Base-by-base conservation (phyloP, 2,888 invertebrate genomes). In the Operophtera brumata region DNA sequence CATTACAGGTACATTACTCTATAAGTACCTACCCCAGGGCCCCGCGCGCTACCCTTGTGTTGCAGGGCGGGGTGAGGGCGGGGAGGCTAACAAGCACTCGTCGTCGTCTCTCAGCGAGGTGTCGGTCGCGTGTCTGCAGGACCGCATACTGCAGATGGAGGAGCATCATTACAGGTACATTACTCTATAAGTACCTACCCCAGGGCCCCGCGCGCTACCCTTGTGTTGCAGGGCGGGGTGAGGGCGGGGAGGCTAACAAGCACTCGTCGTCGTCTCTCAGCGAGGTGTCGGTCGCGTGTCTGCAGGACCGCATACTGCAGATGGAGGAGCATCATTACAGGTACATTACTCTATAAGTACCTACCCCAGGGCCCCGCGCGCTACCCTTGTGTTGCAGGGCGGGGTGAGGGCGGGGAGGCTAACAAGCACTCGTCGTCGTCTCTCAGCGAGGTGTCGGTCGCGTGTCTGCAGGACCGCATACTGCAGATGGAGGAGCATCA, bases 401-500 rank as follows among this genome's bases (percentile, higher is more conserved):
- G 91, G 65, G 84, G 87, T 1, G 92, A 91, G 66, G 92, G 92
- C 65, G 94, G 93, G 12, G 93, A 94, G n/a, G 94, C 94, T 54
- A 91, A 97, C 84, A 96, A 96, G 80, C 95, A 96, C 81, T 96
- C 96, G 53, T 95, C 95, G 40, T 95, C 96, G 59, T 95, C 95
- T 4, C 91, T 94, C 64, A 96, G 96, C 82, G 97, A 97, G 85
- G 94, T 97, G 52, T 96, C 96, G 3, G 96, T 98, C 60, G 97
- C 97, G 13, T 97, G 97, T 79, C 91, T 97, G 61, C 98, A 98
- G 85, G 98, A 98, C 78, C 93, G 97, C 75, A 97, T 98, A 70
- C 92, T 96, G 79, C 96, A 97, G 86, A 97, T 96, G 96, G 96
- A 96, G 78, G 96, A 96, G 81, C 96, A 95, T 12, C 96, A 96